These are phyloP conservation scores for Ochotona curzoniae DNA, from an alignment of 2,113 vertebrate species.

Conservation along the genomic window DNA sequence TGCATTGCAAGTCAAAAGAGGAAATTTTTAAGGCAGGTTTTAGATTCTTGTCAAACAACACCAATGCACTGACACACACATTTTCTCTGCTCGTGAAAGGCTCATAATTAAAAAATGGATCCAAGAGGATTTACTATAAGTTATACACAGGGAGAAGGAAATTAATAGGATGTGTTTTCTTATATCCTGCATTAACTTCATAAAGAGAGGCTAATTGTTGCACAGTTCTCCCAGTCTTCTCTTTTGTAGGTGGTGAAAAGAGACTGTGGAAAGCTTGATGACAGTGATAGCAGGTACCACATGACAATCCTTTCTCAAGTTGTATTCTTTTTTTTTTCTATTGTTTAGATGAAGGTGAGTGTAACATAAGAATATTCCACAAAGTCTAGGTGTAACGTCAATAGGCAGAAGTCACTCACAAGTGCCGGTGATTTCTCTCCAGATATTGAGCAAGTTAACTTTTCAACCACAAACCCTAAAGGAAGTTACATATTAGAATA, in stretches of 20 bases:
- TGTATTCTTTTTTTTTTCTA: not conserved
- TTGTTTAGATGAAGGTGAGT: slow-evolving; percentile 35
- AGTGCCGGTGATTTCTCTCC: not conserved
- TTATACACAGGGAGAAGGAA: slow-evolving; percentile 77
- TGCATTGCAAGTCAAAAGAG: slow-evolving; percentile 67
- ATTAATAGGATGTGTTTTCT: slow-evolving; percentile 70
- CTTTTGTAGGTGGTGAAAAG: slow-evolving; percentile 9
- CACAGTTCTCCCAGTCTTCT: slow-evolving; percentile 11
- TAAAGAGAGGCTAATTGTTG: slow-evolving; percentile 64
- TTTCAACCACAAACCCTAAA: slow-evolving; percentile 37
- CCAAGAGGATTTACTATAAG: slow-evolving; percentile 80
- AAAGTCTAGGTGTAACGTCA: not conserved
- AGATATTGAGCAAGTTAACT: slow-evolving; percentile 25
- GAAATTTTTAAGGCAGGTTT: slow-evolving; percentile 73
- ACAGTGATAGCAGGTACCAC: not conserved
- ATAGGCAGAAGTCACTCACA: not conserved
- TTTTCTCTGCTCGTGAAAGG: slow-evolving; percentile 78
- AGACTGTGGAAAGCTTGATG: slow-evolving; percentile 18
- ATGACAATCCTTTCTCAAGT: not conserved
- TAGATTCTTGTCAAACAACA: slow-evolving; percentile 81
- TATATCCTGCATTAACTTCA: slow-evolving; percentile 46
- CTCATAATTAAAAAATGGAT: slow-evolving; percentile 85
- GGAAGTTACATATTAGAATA: slow-evolving; percentile 7
- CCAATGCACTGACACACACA: slow-evolving; percentile 80
- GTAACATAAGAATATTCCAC: not conserved